Evolutionary conservation across 2,113 vertebrate genomes (phyloP), one percentile per base, ranked within the genome.

Genomic region (Osmerus mordax): DNA sequence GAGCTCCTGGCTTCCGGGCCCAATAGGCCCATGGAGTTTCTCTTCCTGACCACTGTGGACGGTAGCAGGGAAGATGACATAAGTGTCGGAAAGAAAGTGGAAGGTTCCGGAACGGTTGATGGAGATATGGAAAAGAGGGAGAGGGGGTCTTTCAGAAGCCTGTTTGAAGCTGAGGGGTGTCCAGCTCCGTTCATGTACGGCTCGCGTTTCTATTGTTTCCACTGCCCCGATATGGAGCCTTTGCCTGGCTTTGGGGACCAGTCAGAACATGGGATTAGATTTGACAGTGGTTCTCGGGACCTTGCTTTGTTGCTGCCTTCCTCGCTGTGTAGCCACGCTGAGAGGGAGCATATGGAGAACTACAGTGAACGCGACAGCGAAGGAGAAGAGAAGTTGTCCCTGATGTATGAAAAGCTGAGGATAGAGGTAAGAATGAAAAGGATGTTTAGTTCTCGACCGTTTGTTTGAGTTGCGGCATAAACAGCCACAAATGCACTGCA

Each of bases 331-430:
- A 84, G 76, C 70, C 59, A 3, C 0, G 8, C 36, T 21, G 81
- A 78, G 18, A 54, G 15, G 5, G 79, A 77, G 18, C 47, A 13
- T 3, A 61, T 51, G 4, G 61, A 77, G 4, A 18, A 32, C 2
- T 54, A 41, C 2, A 19, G 32, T 13, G 58, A 82, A 53, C 29
- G 76, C 29, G 78, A 91, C 16, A 2, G 67, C 13, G 90, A 91
- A 64, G 88, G 84, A 69, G 92, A 96, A 64, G 90, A 95, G 74
- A 92, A 94, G 69, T 79, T 96, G 73, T 90, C 92, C 25, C 3
- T 92, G 73, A 93, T 95, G 89, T 87, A 94, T 16, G 91, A 95
- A 80, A 92, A 86, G 65, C 89, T 96, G 28, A 88, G 90, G 72
- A 77, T 82, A 2, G 94, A 96, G 93, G 95, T 96, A 85, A 84